A percentile compares a stretch with the other conserved stretches of the same genome.
Conservation (phyloP, 2,888 invertebrate species). For the Cataglyphis rosenhaueri region DNA sequence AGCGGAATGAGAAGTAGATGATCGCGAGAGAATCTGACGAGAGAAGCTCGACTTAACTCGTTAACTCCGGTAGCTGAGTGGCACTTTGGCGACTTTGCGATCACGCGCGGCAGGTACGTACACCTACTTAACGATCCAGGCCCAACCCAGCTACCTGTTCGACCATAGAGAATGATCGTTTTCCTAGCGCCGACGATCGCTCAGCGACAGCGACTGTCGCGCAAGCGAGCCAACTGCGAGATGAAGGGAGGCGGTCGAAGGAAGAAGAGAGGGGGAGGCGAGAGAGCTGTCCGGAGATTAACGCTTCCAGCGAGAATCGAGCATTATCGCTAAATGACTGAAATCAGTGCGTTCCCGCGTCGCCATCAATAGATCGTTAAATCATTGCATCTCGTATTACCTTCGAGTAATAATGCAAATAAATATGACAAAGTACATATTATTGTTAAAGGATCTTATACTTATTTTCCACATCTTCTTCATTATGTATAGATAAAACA, state of each 20-base stretch:
- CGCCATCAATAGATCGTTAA: constrained; percentile 4
- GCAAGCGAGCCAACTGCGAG: constrained; percentile 65
- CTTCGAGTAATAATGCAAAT: not conserved
- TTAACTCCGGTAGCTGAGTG: constrained; percentile 74
- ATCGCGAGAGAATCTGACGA: constrained; percentile 53
- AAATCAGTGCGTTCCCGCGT: constrained; percentile 27
- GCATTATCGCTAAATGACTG: constrained; percentile 44
- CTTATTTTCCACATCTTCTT: not conserved
- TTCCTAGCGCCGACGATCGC: constrained; percentile 73
- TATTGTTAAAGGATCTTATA: not conserved
- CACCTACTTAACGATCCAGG: constrained; percentile 75
- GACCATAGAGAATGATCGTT: constrained; percentile 77
- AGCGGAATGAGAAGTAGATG: constrained; percentile 37
- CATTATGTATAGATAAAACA: not conserved
- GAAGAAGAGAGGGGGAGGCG: constrained; percentile 41
- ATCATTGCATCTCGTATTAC: not conserved
- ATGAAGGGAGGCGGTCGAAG: constrained; percentile 8
- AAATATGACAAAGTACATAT: not conserved
- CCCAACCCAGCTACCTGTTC: constrained; percentile 76
- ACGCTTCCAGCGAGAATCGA: constrained; percentile 34
- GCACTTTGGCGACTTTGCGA: constrained; percentile 74
- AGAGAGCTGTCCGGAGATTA: constrained; percentile 30
- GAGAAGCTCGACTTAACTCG: constrained; percentile 63
- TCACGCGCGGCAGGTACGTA: constrained; percentile 72
- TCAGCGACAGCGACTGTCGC: constrained; percentile 67